Percentiles rank a stretch among this genome's conserved stretches.
phyloP scores from a whole-genome alignment of 2,113 vertebrate genomes.

The Oophaga pumilio region DNA sequence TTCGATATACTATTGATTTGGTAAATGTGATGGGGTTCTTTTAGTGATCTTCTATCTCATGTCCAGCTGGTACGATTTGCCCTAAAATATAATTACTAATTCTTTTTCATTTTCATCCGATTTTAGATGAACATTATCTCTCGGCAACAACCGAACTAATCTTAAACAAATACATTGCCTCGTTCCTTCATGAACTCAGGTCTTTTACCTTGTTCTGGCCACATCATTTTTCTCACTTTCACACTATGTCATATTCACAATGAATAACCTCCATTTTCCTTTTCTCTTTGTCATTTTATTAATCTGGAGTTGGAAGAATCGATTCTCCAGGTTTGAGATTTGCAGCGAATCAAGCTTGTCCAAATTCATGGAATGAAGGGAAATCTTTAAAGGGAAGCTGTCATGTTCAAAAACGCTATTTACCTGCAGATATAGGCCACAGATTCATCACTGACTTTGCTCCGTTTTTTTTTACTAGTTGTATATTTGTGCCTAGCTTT shows the following conservation, averaged over 20 bases:
- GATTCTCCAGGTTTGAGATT: neutral
- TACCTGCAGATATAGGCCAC: too few species aligned
- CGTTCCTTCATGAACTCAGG: neutral
- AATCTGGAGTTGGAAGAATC: neutral
- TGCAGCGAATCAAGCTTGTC: neutral
- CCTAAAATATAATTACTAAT: too few species aligned
- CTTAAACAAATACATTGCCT: neutral
- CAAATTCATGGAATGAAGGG: neutral
- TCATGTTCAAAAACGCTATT: too few species aligned
- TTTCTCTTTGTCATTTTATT: neutral
- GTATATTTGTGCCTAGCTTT: too few species aligned
- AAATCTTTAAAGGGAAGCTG: too few species aligned
- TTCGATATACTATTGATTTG: too few species aligned
- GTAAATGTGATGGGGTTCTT: too few species aligned
- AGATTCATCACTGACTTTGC: too few species aligned
- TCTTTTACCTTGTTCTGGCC: neutral
- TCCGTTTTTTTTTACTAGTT: too few species aligned
- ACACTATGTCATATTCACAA: neutral
- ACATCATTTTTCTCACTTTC: constrained; percentile 2
- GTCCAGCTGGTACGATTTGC: too few species aligned
- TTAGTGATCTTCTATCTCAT: too few species aligned
- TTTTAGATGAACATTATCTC: neutral
- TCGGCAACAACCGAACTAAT: neutral
- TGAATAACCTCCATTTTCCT: neutral
- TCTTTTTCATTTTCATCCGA: neutral